Evolutionary conservation across 2,797 vertebrate genomes (phyloP), one percentile per base, ranked within the genome.

Genomic region (Rousettus madagascariensis): DNA sequence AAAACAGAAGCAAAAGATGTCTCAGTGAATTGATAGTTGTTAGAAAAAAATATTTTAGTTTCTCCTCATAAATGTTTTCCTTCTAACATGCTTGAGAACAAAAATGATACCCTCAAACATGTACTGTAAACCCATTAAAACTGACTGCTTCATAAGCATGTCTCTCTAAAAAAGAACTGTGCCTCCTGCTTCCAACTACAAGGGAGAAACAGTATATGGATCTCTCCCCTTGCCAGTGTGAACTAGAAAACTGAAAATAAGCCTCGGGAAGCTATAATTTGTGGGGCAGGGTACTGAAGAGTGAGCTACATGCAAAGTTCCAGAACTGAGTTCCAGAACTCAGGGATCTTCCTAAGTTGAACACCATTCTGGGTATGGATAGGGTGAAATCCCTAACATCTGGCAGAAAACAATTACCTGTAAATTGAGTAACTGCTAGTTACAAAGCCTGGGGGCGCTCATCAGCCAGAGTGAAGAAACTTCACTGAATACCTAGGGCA

Each of bases 401-500:
- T 28, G 43, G 51, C 28, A 17, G n/a, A 30, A 3, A 92, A 55
- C 8, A 61, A 51, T 53, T 66, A 85, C 24, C n/a, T 51, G 6
- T 33, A 57, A 72, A 83, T 2, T 20, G 19, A 86, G 0, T n/a
- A 38, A 83, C 51, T 26, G 28, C 17, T 33, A 57, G 55, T 30
- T 57, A 84, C 66, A 13, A 33, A n/a, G 28, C 30, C 43, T 22
- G 26, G 26, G 30, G 36, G 66, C 15, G 15, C 24, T 71, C 41
- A 59, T 33, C 53, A 65, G 75, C n/a, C 19, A 38, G 46, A 46
- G 36, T 24, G 61, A 17, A 59, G 24, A 63, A 28, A 84, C 16
- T 26, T 55, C 6, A 36, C 2, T 2, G 17, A 75, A 26, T 10
- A 53, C 7, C 41, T 0, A 5, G 28, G 28, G 1, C 46, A 41